Base-by-base conservation (phyloP, 1,140 invertebrate genomes). In the Berghia stephanieae region DNA sequence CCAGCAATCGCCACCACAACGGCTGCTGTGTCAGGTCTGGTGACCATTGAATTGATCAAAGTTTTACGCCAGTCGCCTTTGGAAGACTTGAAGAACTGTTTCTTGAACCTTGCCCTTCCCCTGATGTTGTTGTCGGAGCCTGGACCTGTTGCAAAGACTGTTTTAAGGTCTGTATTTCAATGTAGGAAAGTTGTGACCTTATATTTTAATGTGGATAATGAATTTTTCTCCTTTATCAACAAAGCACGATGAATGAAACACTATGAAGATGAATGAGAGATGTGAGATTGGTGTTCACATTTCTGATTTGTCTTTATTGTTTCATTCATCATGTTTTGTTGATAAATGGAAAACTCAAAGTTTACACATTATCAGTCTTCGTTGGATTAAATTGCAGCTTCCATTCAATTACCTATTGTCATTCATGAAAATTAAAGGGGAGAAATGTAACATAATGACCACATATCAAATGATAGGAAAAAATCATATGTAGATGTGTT, bases 1-100 rank as follows among this genome's bases (percentile, higher is more conserved):
- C 89, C 89, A 21, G 88, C 88, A 31, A 90, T 89, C 40, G 88
- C 88, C 38, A 90, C 89, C 24, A 90, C 88, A 42, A 89, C 89
- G 55, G 85, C 88, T 42, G 82, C 85, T 44, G 86, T 90, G 21
- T 84, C 88, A 36, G 88, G 88, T 10, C 80, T 90, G 73, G 89
- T 89, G 49, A 82, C 84, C 10, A 77, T 89, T 38, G 89, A 90
- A 78, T 66, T 90, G 67, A 67, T 90, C 0, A 89, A 89, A 71
- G 66, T 89, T 18, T 52, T 88, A n/a, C 81, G 86, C 31, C 57
- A 83, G 60, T 52, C 71, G 60, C 83, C 84, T 34, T 74, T 88
- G 71, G 84, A 86, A 40, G 70, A 80, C 18, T 85, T 84, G 49
- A 83, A 83, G 73, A 89, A 89, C 77, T 84, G 83, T 78, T 89